Evolutionary conservation across 2,113 vertebrate species (phyloP), one percentile per base, ranked within the genome.

Genomic region (Phyllostomus hastatus): DNA sequence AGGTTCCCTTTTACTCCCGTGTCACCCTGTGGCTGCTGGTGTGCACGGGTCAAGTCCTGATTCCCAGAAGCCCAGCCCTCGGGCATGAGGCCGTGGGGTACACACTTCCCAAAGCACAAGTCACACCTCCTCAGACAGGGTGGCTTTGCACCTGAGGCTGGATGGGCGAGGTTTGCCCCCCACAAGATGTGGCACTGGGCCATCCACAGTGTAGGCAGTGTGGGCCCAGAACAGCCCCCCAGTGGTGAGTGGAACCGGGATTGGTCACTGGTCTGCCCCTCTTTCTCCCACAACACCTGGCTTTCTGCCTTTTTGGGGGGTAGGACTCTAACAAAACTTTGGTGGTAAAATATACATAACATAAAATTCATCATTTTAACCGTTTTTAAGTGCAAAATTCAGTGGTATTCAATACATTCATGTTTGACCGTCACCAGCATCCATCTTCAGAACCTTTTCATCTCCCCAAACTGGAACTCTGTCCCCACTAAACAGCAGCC

Each of bases 361-460:
- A 11, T 67, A 52, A 81, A 64, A 28, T 33, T 12, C 17, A 33
- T 33, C 38, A 35, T 5, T 17, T 35, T 24, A 59, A 22, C 31
- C 61, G 2, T 35, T 38, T 61, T 41, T 33, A 67, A 54, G 38
- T 7, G 26, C 10, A 15, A n/a, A 22, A n/a, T 5, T 22, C 26
- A 15, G 11, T 10, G 3, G 38, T n/a, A 35, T 19, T 69, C 28
- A 15, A 2, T 28, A 31, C 1, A 10, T 10, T 52, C 59, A 54
- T 15, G 2, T 10, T 28, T 48, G 12, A 0, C 50, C 54, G 3
- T 6, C 7, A 22, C 79, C 17, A 4, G 38, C 20, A 7, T 17
- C 35, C 12, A 9, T 7, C 64, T 72, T 48, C 15, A 48, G 31
- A 17, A 20, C 31, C 26, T 7, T 31, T 43, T n/a, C 15, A 4